Conservation (phyloP, 2,797 vertebrate species). For the Clamator glandarius region DNA sequence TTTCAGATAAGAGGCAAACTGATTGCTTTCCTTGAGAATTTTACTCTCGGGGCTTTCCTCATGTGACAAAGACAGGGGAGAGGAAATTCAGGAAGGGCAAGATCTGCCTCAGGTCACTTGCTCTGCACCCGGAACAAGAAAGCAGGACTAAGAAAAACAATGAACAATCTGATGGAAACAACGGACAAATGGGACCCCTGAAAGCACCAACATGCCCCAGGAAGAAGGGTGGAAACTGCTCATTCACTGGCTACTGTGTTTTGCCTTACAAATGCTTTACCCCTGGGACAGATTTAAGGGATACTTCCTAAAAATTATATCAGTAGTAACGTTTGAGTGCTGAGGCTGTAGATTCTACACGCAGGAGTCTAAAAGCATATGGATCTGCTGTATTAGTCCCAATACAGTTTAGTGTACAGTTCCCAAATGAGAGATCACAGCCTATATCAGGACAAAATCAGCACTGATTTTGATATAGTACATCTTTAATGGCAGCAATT, state of each 20-base stretch:
- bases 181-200: neutral
- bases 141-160: neutral
- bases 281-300: neutral
- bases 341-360: neutral
- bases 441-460: neutral
- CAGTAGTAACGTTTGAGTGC: neutral
- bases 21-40: neutral
- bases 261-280: neutral
- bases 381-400: neutral
- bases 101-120: neutral
- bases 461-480: neutral
- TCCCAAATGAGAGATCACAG: neutral
- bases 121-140: neutral
- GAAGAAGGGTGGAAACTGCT: neutral
- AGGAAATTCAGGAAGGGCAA: neutral
- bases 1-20: neutral
- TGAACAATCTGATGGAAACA: neutral
- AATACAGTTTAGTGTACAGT: neutral
- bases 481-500: conserved; percentile 21
- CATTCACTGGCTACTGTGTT: neutral
- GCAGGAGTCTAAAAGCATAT: neutral
- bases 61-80: neutral
- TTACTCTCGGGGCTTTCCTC: neutral
- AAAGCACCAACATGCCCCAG: neutral
- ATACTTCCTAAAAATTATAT: neutral